Evolutionary conservation across 2,797 vertebrate genomes (phyloP).

Genomic region (Enteromius afrohamiltoni): DNA sequence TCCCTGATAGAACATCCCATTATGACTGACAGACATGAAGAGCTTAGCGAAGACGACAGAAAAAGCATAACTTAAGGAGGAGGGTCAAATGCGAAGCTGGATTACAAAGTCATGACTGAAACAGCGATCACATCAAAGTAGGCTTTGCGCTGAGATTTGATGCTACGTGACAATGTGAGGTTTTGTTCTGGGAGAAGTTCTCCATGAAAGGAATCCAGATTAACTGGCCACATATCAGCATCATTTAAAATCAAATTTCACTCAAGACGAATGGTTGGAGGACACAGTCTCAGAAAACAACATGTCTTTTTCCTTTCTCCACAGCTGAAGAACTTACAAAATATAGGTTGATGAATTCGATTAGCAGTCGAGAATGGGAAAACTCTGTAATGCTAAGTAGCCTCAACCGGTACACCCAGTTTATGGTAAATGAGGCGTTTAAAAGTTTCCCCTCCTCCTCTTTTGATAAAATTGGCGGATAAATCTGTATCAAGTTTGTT

Average conservation of each 20-base stretch:
- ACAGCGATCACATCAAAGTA: slow-evolving; percentile 76
- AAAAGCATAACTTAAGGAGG: slow-evolving; percentile 66
- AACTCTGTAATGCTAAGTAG: slow-evolving; percentile 34
- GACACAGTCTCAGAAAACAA: slow-evolving; percentile 64
- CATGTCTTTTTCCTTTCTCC: slow-evolving; percentile 68
- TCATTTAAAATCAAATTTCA: slow-evolving; percentile 72
- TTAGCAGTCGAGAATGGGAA: slow-evolving; percentile 33
- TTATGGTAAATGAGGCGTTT: slow-evolving; percentile 50
- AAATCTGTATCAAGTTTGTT: slow-evolving; percentile 58
- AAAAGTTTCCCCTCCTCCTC: slow-evolving; percentile 32
- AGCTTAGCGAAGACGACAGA: slow-evolving; percentile 68
- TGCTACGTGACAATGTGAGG: slow-evolving; percentile 76
- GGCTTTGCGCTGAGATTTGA: slow-evolving; percentile 73
- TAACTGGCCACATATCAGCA: slow-evolving; percentile 72
- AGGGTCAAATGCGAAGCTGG: slow-evolving; percentile 72
- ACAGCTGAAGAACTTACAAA: slow-evolving; percentile 63
- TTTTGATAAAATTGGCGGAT: slow-evolving; percentile 58
- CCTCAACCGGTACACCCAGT: slow-evolving; percentile 62
- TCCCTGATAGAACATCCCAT: slow-evolving; percentile 63
- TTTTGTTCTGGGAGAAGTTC: slow-evolving; percentile 70
- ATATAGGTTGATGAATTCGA: slow-evolving; percentile 58
- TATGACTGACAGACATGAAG: slow-evolving; percentile 61
- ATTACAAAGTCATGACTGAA: slow-evolving; percentile 76
- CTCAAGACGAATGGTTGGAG: slow-evolving; percentile 52
- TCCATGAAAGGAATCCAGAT: slow-evolving; percentile 67